Percentiles rank a stretch among this genome's conserved stretches.
These are phyloP conservation scores for Caradrina kadenii DNA, from an alignment of 2,888 invertebrate species.

Conservation along the genomic window DNA sequence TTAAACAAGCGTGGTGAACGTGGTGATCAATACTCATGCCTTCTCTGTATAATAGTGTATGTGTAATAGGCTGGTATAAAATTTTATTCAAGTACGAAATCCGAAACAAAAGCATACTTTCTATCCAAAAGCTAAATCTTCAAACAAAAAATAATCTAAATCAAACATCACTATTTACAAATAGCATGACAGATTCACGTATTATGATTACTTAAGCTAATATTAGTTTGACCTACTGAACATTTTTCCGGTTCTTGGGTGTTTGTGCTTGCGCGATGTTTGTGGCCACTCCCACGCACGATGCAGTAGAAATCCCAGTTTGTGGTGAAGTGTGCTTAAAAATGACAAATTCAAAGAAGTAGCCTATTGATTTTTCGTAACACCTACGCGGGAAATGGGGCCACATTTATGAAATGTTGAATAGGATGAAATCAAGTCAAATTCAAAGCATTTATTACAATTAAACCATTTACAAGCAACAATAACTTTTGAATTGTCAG, in stretches of 20 bases:
- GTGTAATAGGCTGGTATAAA: too few relatives aligned
- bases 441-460: too few relatives aligned
- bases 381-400: background rate
- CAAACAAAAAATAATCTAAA: background rate
- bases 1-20: too few relatives aligned
- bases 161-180: constrained; percentile 12
- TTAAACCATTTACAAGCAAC: too few relatives aligned
- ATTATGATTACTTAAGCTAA: constrained; percentile 35
- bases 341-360: background rate
- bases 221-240: constrained; percentile 40
- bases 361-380: constrained; percentile 9
- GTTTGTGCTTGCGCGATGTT: constrained; percentile 4
- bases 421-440: too few relatives aligned
- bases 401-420: background rate
- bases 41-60: too few relatives aligned
- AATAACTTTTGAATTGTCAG: too few relatives aligned
- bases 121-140: background rate
- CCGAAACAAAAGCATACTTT: constrained; percentile 13
- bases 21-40: too few relatives aligned
- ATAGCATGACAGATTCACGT: constrained; percentile 36
- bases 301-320: constrained; percentile 1
- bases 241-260: background rate
- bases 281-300: constrained; percentile 23
- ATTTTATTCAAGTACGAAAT: too few relatives aligned
- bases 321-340: constrained; percentile 4